Conservation (phyloP, 2,113 vertebrate genomes). For the Pelecanoides urinatrix region DNA sequence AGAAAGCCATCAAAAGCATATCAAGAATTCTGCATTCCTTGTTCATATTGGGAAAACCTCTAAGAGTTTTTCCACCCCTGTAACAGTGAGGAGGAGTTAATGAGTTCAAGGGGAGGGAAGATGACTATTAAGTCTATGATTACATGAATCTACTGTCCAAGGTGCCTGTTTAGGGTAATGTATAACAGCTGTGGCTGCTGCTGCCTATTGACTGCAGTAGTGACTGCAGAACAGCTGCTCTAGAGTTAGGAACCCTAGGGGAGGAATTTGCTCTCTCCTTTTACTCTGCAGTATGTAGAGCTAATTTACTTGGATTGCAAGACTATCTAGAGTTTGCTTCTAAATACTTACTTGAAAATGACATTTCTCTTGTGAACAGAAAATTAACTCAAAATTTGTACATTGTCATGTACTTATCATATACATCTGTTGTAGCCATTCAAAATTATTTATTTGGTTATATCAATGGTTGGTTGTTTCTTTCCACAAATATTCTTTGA, state of each 20-base stretch:
- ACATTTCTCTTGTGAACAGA: not conserved
- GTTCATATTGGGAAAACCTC: not conserved
- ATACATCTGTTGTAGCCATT: not conserved
- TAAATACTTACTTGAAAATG: not conserved
- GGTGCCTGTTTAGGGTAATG: not conserved
- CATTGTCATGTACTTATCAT: not conserved
- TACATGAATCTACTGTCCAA: not conserved
- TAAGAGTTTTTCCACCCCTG: not conserved
- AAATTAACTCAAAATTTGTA: not conserved
- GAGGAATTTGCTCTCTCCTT: not conserved
- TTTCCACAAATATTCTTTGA: not conserved
- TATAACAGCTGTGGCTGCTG: not conserved
- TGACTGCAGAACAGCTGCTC: not conserved
- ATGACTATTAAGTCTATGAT: not conserved
- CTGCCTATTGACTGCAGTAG: not conserved
- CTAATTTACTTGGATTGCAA: conserved; percentile 1
- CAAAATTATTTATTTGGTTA: not conserved
- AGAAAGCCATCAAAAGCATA: not conserved
- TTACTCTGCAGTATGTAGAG: not conserved
- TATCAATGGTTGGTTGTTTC: not conserved
- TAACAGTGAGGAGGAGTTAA: not conserved
- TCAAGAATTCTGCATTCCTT: not conserved
- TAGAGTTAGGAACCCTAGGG: not conserved
- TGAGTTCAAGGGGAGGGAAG: not conserved
- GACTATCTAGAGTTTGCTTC: not conserved